Evolutionary conservation across 1,140 invertebrate species (phyloP).

Genomic region (Ptiloglossa arizonensis): DNA sequence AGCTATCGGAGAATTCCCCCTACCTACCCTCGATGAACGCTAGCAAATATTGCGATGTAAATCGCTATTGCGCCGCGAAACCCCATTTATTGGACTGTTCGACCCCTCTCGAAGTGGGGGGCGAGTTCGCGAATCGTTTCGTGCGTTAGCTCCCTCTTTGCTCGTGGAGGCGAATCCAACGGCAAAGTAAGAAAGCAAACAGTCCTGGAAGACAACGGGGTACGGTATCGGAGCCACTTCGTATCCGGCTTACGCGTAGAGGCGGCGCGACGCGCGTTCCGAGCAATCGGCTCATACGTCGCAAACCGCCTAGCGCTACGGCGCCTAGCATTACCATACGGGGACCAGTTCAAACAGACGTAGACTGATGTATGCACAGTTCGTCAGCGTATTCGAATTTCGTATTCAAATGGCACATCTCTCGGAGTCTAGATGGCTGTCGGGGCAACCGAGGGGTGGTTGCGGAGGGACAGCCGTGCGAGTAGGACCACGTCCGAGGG

Average conservation of each 20-base stretch:
- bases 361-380: constrained; percentile 79
- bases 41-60: no score
- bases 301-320: constrained; percentile 22
- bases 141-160: no score
- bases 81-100: no score
- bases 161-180: no score
- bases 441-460: constrained; percentile 29
- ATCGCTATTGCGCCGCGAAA: no score
- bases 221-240: constrained; percentile 25
- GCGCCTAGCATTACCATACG: constrained; percentile 76
- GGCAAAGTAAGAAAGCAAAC: constrained; percentile 44
- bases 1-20: no score
- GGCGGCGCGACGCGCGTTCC: constrained; percentile 21
- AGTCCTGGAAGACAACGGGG: constrained; percentile 19
- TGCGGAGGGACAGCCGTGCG: constrained; percentile 12
- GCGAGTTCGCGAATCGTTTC: no score
- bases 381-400: constrained; percentile 80
- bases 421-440: constrained; percentile 67
- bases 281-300: constrained; percentile 42
- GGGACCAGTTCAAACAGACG: constrained; percentile 80
- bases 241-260: constrained; percentile 35
- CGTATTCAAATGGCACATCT: constrained; percentile 79
- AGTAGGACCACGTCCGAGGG: neutral
- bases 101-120: no score
- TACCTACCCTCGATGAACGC: no score